Conservation (phyloP, 2,888 invertebrate genomes). For the Orthosia incerta region DNA sequence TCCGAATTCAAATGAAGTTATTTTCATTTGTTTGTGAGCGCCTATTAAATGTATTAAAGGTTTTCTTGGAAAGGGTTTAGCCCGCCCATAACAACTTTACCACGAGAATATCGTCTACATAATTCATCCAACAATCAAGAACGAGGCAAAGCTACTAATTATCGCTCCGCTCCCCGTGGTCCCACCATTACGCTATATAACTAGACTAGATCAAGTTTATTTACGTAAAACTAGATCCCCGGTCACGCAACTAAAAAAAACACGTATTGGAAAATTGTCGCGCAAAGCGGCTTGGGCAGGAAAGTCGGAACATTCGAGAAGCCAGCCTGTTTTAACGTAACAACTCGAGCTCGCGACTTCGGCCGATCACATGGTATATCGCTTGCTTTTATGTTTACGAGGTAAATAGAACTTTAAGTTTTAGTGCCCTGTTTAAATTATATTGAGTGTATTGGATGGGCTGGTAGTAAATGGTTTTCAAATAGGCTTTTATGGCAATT, state of each 20-base stretch:
- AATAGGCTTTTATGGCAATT: slow-evolving; percentile 16
- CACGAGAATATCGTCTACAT: slow-evolving; percentile 52
- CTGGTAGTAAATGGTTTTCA: slow-evolving; percentile 1
- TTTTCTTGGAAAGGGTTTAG: slow-evolving; percentile 52
- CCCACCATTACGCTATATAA: slow-evolving; percentile 60
- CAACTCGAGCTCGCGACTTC: slow-evolving; percentile 59
- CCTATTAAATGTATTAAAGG: neutral
- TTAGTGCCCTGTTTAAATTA: slow-evolving; percentile 20
- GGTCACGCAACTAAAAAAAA: slow-evolving; percentile 69
- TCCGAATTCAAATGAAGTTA: slow-evolving; percentile 41
- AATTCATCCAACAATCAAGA: slow-evolving; percentile 55
- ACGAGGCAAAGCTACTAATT: slow-evolving; percentile 47
- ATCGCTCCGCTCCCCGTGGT: slow-evolving; percentile 52
- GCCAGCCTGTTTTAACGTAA: slow-evolving; percentile 72
- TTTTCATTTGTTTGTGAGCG: slow-evolving; percentile 42
- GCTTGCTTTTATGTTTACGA: slow-evolving; percentile 52
- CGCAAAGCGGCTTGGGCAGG: slow-evolving; percentile 72
- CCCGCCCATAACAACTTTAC: slow-evolving; percentile 38
- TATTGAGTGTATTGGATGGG: slow-evolving; percentile 30
- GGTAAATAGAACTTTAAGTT: slow-evolving; percentile 32
- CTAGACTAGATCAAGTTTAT: slow-evolving; percentile 76
- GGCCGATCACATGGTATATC: slow-evolving; percentile 36
- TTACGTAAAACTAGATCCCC: slow-evolving; percentile 74
- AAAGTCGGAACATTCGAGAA: slow-evolving; percentile 85
- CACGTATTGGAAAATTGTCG: slow-evolving; percentile 76